Evolutionary conservation across 2,888 invertebrate genomes (phyloP).

Genomic region (Colletes collaris): DNA sequence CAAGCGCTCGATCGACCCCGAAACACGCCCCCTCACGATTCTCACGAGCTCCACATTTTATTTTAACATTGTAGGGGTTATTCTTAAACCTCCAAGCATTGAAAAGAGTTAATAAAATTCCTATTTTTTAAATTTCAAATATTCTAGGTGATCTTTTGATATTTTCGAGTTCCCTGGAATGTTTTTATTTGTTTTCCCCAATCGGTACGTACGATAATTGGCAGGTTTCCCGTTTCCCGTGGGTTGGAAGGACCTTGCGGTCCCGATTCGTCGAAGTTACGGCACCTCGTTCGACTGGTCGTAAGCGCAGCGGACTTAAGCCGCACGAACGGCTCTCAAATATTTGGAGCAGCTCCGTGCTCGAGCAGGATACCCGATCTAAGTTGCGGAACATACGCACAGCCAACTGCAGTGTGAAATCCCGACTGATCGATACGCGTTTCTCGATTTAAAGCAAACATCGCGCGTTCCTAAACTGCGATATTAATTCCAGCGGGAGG

Average conservation of each 20-base stretch:
- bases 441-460: constrained; percentile 46
- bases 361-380: constrained; percentile 56
- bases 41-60: too few species aligned
- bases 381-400: constrained; percentile 46
- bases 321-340: constrained; percentile 56
- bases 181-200: constrained; percentile 8
- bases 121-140: background rate
- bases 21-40: too few species aligned
- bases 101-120: too few species aligned
- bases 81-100: too few species aligned
- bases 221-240: background rate
- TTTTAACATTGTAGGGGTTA: too few species aligned
- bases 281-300: constrained; percentile 35
- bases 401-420: constrained; percentile 36
- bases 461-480: constrained; percentile 13
- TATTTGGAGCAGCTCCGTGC: constrained; percentile 55
- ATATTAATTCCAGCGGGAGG: constrained; percentile 33
- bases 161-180: constrained; percentile 4
- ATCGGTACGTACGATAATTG: background rate
- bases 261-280: constrained; percentile 10
- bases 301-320: constrained; percentile 47
- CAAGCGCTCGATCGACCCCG: too few species aligned
- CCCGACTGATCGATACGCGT: constrained; percentile 34
- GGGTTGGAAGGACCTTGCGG: constrained; percentile 13
- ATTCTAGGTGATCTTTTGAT: background rate